phyloP scores from a whole-genome alignment of 2,797 vertebrate genomes.

The Manis pentadactyla region DNA sequence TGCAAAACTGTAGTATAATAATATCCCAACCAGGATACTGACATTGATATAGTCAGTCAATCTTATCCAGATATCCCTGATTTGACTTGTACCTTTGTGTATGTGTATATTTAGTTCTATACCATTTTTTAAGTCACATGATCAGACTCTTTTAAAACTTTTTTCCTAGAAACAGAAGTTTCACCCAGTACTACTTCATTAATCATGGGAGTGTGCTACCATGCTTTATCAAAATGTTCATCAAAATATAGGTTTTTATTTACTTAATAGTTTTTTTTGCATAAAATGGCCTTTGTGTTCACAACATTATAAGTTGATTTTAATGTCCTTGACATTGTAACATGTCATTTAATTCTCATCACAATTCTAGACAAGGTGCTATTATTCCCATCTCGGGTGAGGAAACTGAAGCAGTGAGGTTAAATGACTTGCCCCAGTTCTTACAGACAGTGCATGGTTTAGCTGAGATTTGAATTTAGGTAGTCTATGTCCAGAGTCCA shows the following conservation, averaged over 20 bases:
- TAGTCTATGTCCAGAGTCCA: not conserved
- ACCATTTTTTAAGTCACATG: not conserved
- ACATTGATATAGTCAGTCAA: not conserved
- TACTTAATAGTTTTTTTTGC: not conserved
- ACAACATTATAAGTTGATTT: not conserved
- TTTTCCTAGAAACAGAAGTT: not conserved
- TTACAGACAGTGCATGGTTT: not conserved
- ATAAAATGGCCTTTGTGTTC: not conserved
- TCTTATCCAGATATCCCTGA: not conserved
- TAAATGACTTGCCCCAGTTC: not conserved
- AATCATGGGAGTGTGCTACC: not conserved
- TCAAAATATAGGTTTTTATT: not conserved
- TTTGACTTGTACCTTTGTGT: not conserved
- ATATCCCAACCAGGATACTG: not conserved
- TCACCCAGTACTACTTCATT: not conserved
- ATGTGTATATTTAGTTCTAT: not conserved
- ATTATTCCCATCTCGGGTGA: not conserved
- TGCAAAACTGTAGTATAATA: not conserved
- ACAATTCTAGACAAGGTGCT: not conserved
- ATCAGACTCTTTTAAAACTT: not conserved
- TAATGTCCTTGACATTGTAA: not conserved
- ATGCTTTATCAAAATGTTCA: not conserved
- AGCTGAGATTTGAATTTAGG: not conserved
- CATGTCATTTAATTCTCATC: slow-evolving; percentile 25
- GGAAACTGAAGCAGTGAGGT: not conserved